Evolutionary conservation across 2,113 vertebrate species (phyloP), one percentile per base, ranked within the genome.

Genomic region (Pantherophis guttatus): DNA sequence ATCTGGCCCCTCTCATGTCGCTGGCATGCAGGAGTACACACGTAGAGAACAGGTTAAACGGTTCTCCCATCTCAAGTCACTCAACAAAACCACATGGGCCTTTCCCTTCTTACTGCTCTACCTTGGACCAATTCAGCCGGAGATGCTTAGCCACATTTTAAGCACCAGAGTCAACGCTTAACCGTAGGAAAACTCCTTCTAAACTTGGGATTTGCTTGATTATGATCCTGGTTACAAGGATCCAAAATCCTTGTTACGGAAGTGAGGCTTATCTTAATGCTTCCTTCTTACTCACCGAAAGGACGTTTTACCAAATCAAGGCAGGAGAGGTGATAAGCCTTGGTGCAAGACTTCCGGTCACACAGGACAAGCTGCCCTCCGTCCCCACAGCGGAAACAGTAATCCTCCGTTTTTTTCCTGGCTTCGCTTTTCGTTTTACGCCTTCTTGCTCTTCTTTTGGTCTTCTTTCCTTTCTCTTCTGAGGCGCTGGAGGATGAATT

Each of bases 321-420:
- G 93, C 99, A 99, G 95, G 98, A 98, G 93, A 99, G 98, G 96
- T 99, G 99, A 95, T 99, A 99, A 0, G 99, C 98, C 97, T 99
- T 99, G 96, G 99, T 99, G 97, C 99, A 99, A 90, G 97, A 98
- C 96, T 99, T 99, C 94, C 98, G 98, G 96, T 98, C 98, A 0
- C 99, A 99, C 52, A 99, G 94, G 2, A 99, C 99, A 96, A 99
- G 97, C 96, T 99, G 98, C 0, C 99, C 99, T 3, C 99, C 99
- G 0, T 99, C 99, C 0, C 98, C 98, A 0, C 99, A 99, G 94
- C 99, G 99, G 97, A 99, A 99, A 96, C 99, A 99, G 93, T 99
- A 99, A 3, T 99, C 99, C 91, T 99, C 99, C 0, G 99, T 99
- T 62, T 97, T 98, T 85, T 98, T 98, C 95, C 97, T 98, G n/a